phyloP scores from a whole-genome alignment of 2,888 invertebrate genomes.

The Rambutsinella grinnellia region DNA sequence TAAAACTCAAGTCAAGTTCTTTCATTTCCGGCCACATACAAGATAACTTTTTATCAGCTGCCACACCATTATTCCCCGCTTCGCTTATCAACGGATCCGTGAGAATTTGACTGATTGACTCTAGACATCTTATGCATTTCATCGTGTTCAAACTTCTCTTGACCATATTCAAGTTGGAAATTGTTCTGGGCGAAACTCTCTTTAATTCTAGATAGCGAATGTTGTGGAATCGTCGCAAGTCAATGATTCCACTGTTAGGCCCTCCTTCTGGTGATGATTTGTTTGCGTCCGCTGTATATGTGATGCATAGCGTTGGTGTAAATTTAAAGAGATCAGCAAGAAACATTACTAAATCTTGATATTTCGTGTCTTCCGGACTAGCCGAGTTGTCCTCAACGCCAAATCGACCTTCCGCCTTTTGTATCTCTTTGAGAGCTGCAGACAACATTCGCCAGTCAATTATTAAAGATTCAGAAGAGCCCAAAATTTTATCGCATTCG shows the following conservation, averaged over 20 bases:
- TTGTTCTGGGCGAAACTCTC: constrained; percentile 57
- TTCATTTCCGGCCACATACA: constrained; percentile 64
- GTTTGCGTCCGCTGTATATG: constrained; percentile 36
- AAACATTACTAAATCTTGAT: constrained; percentile 63
- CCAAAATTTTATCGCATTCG: constrained; percentile 65
- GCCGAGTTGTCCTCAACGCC: constrained; percentile 29
- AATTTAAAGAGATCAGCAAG: constrained; percentile 64
- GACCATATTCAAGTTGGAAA: constrained; percentile 54
- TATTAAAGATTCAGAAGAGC: constrained; percentile 59
- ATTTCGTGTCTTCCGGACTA: constrained; percentile 37
- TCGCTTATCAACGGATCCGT: constrained; percentile 30
- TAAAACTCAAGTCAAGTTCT: constrained; percentile 63
- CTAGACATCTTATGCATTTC: constrained; percentile 62
- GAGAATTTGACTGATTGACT: constrained; percentile 57
- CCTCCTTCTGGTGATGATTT: constrained; percentile 21
- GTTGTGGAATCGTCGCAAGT: constrained; percentile 57
- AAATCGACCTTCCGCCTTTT: constrained; percentile 28
- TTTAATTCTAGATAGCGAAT: constrained; percentile 61
- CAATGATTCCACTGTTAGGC: constrained; percentile 44
- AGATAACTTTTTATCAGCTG: constrained; percentile 40
- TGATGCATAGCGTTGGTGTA: constrained; percentile 62
- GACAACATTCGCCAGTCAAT: constrained; percentile 60
- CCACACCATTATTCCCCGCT: neutral
- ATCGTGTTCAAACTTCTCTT: constrained; percentile 58
- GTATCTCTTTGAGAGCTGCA: constrained; percentile 48